phyloP scores from a whole-genome alignment of 2,888 invertebrate species.

The Mechanitis messenoides region DNA sequence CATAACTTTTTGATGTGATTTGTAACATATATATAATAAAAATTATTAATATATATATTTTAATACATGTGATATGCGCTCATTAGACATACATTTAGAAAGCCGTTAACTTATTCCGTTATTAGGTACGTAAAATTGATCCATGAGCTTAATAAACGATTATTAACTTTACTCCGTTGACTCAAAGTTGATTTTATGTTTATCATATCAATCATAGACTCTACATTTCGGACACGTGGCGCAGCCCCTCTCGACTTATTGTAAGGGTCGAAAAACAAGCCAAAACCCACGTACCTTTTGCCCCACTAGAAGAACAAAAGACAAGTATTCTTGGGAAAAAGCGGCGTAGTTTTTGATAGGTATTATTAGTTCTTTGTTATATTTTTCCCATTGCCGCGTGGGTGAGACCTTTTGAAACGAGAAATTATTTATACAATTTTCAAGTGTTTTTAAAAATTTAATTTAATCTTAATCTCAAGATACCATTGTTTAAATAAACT shows the following conservation, averaged over 20 bases:
- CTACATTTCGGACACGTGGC: constrained; percentile 54
- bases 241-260: constrained; percentile 45
- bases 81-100: constrained; percentile 1
- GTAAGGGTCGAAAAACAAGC: constrained; percentile 67
- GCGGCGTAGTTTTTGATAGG: constrained; percentile 35
- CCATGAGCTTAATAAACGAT: constrained; percentile 7
- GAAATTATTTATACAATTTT: background rate
- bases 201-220: constrained; percentile 26
- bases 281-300: constrained; percentile 56
- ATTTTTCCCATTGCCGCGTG: constrained; percentile 40
- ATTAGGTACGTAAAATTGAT: constrained; percentile 1
- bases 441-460: background rate
- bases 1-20: too few relatives aligned
- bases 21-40: too few relatives aligned
- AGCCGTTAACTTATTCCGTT: constrained; percentile 3
- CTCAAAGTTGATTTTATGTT: constrained; percentile 16
- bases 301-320: constrained; percentile 56
- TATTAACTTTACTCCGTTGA: constrained; percentile 11
- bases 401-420: constrained; percentile 17
- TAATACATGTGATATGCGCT: background rate
- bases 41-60: background rate
- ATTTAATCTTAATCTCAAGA: too few relatives aligned
- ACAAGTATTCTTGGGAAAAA: constrained; percentile 53
- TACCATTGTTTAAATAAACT: too few relatives aligned
- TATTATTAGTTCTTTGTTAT: constrained; percentile 51